phyloP scores from a whole-genome alignment of 2,113 vertebrate genomes.

The Varanus komodoensis region DNA sequence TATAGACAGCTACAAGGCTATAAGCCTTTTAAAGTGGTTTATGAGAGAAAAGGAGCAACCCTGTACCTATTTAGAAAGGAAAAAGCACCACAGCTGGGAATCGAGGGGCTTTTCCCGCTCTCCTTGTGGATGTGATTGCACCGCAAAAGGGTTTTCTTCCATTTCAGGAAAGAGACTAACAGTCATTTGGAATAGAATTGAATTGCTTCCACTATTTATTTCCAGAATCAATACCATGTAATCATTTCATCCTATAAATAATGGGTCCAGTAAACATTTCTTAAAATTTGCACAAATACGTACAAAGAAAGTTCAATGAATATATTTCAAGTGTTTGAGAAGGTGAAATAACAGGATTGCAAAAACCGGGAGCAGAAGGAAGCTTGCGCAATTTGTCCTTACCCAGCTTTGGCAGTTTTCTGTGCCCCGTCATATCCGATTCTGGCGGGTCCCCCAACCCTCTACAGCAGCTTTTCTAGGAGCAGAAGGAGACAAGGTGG shows the following conservation, averaged over 20 bases:
- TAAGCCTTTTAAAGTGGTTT: neutral
- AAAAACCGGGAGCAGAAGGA: neutral
- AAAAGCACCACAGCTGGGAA: no score
- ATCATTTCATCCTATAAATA: neutral
- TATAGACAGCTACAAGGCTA: neutral
- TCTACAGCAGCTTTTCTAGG: neutral
- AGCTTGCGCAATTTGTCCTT: neutral
- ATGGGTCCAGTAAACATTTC: neutral
- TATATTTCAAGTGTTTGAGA: neutral
- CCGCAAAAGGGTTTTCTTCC: no score
- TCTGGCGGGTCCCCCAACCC: neutral
- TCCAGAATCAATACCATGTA: neutral
- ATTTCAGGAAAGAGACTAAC: neutral
- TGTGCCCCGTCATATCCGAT: neutral
- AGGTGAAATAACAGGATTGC: neutral
- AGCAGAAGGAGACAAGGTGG: neutral
- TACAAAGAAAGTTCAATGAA: neutral
- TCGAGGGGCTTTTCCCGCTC: no score
- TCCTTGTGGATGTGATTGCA: no score
- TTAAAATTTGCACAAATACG: neutral
- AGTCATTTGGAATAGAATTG: neutral
- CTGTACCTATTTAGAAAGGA: no score
- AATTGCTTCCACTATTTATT: neutral
- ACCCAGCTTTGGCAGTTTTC: neutral
- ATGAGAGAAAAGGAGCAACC: neutral